Base-by-base conservation (phyloP, 2,888 invertebrate genomes). In the Urechis unicinctus region DNA sequence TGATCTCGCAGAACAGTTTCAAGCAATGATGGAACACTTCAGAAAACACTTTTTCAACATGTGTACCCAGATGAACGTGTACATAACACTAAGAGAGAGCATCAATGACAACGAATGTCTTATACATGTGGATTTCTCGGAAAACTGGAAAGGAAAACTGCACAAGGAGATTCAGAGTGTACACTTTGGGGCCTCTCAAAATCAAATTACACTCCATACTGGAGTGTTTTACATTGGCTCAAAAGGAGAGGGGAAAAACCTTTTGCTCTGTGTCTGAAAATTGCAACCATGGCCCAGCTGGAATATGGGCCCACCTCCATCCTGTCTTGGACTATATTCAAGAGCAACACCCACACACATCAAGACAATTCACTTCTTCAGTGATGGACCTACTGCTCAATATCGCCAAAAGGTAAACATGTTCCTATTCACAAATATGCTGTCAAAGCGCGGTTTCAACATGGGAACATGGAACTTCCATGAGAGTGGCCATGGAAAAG, bases 351-450 rank as follows among this genome's bases (percentile, higher is more conserved):
- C n/a, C n/a, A n/a, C n/a, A n/a, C 24, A 44, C 6, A 44, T 53
- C 13, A 30, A 55, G 13, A 21, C 22, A 13, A 4, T 59, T 1
- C 45, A 59, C 22, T 61, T 71, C 57, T n/a, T 71, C 1, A 73
- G 55, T 48, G 61, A 60, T 56, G 71, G 75, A 3, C 76, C 78
- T 1, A 59, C 65, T 1, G 68, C 68, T 3, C 75, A 75, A 55
- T 75, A 77, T 53, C 46, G 68, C 26, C 72, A 78, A 53, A 75
- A 75, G 65, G 61, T 57, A 0, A 74, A 75, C 65, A 77, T 79
- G 61, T 71, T 66, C 59, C 61, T 77, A 2, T 43, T 65, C 22
- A 52, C 56, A 17, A 58, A 46, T 29, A 59, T 58, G 50, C 29
- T 57, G 4, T 29, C 21, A 13, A 25, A 44, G 29, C n/a, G n/a